Conservation (phyloP, 1,140 invertebrate genomes). For the Copidosoma floridanum region DNA sequence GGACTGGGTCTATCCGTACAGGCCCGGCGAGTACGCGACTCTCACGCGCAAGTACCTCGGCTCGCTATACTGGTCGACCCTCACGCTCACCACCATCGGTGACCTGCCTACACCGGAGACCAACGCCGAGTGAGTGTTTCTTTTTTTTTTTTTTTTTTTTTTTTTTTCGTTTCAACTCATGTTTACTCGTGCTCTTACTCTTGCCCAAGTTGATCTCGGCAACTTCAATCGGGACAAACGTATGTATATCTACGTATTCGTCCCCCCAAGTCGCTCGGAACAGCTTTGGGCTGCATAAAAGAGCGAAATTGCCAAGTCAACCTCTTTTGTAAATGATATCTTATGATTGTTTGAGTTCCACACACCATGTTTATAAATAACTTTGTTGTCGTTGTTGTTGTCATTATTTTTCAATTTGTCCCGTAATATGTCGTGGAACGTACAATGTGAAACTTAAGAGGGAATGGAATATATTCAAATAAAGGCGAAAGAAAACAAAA, state of each 20-base stretch:
- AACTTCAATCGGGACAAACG: no score
- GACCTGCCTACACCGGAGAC: constrained; percentile 92
- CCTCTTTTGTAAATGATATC: no score
- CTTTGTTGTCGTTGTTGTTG: no score
- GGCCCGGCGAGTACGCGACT: constrained; percentile 80
- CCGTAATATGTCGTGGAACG: no score
- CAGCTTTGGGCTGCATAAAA: no score
- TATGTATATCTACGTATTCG: no score
- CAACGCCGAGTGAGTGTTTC: constrained; percentile 87
- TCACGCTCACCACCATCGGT: constrained; percentile 94
- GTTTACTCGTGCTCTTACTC: neutral
- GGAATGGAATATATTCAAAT: constrained; percentile 36
- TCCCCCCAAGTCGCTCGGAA: no score
- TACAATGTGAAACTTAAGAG: constrained; percentile 37
- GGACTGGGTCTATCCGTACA: constrained; percentile 89
- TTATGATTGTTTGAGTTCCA: no score
- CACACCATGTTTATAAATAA: no score
- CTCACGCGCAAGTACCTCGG: constrained; percentile 89
- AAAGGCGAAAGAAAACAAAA: neutral
- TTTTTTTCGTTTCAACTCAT: neutral
- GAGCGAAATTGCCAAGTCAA: no score
- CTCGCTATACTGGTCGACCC: constrained; percentile 93
- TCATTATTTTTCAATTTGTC: no score
- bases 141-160: constrained; percentile 18
- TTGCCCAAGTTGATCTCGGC: neutral